These are phyloP conservation scores for Ectemnius lituratus DNA, from an alignment of 2,888 invertebrate genomes.

Conservation along the genomic window DNA sequence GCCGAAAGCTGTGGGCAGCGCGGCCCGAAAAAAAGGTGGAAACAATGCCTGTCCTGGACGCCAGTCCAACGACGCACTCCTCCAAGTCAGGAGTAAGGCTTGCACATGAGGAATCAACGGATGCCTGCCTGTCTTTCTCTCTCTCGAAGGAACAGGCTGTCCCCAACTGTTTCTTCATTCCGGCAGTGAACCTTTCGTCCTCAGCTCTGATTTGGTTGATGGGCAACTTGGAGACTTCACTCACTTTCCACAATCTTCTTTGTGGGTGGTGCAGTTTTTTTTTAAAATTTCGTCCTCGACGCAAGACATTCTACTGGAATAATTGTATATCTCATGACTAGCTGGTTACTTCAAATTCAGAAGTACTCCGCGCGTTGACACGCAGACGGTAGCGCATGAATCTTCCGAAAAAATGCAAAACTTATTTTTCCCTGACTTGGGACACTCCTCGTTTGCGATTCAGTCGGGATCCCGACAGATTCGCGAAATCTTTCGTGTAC, in stretches of 20 bases:
- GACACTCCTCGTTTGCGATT: constrained; percentile 26
- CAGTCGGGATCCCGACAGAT: constrained; percentile 27
- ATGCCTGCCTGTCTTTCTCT: no score
- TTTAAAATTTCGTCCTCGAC: no score
- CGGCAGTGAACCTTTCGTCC: no score
- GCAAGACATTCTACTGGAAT: no score
- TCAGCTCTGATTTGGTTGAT: no score
- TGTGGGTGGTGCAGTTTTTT: no score
- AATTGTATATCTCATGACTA: not conserved
- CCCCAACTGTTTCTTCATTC: no score
- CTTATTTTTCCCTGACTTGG: constrained; percentile 20
- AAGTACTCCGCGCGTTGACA: not conserved
- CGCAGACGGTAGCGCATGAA: constrained; percentile 20
- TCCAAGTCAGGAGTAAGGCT: constrained; percentile 24
- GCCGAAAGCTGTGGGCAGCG: constrained; percentile 50
- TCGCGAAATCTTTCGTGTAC: constrained; percentile 46
- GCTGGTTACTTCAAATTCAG: not conserved
- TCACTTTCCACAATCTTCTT: no score
- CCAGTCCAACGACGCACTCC: constrained; percentile 43
- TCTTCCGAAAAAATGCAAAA: constrained; percentile 52
- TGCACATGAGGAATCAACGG: no score
- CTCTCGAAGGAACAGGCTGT: no score
- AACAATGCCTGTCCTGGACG: constrained; percentile 61
- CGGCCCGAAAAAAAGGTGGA: constrained; percentile 38
- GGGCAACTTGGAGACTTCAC: no score